These are phyloP conservation scores for Chrysogorgia sp. DNA, from an alignment of 92 coral and sea anemone species.

Conservation along the genomic window DNA sequence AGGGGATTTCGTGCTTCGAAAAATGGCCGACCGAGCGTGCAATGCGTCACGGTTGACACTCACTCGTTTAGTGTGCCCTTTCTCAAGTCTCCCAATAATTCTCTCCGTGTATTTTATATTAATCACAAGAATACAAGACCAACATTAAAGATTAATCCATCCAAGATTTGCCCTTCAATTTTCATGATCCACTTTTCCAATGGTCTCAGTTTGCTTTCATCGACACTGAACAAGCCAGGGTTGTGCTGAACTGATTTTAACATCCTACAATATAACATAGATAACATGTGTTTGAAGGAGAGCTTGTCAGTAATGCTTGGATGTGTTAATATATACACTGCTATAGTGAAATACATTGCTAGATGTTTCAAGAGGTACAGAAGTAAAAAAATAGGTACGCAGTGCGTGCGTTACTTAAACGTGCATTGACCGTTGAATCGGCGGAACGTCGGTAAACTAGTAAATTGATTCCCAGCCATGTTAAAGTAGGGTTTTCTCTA, in stretches of 20 bases:
- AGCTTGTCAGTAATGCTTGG: background rate
- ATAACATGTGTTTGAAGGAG: background rate
- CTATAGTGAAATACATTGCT: too few species aligned
- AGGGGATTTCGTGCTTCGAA: too few species aligned
- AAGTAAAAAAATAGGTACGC: background rate
- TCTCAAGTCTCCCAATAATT: background rate
- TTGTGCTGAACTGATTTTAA: slow-evolving; percentile 89
- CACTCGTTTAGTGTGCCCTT: too few species aligned
- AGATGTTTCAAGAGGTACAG: background rate
- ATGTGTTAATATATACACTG: too few species aligned
- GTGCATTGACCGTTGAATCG: too few species aligned
- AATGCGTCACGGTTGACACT: too few species aligned
- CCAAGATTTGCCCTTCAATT: slow-evolving; percentile 94
- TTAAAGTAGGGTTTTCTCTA: too few species aligned
- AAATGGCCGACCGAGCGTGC: too few species aligned
- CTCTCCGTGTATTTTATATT: background rate
- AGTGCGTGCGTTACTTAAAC: too few species aligned
- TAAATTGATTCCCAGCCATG: too few species aligned
- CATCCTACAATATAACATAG: slow-evolving; percentile 62
- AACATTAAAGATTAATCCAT: slow-evolving; percentile 80
- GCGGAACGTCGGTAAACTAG: too few species aligned
- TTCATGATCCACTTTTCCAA: slow-evolving; percentile 94
- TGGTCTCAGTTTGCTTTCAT: slow-evolving; percentile 86
- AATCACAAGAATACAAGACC: too few species aligned
- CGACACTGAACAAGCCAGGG: slow-evolving; percentile 87